Conservation (phyloP, 2,888 invertebrate genomes). For the Keiferia lycopersicella region DNA sequence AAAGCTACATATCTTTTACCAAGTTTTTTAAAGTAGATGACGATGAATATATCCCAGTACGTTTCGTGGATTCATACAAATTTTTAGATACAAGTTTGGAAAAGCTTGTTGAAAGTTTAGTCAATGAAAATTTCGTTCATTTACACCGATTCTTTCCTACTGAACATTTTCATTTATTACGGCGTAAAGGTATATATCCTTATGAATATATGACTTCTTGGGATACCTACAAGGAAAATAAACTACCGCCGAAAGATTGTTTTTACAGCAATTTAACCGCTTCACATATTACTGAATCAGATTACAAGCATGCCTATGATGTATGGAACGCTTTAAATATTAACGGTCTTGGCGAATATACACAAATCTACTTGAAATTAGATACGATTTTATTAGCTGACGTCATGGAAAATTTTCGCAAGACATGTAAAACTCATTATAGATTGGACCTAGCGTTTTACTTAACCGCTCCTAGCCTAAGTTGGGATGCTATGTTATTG, state of each 20-base stretch:
- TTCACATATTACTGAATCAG: too few relatives aligned
- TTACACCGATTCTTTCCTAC: slow-evolving; percentile 27
- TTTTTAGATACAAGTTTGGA: too few relatives aligned
- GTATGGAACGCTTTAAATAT: too few relatives aligned
- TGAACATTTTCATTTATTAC: neutral
- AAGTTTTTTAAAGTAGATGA: slow-evolving; percentile 2
- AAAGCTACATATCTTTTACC: slow-evolving; percentile 9
- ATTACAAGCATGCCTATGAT: too few relatives aligned
- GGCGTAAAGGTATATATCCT: neutral
- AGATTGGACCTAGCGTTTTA: slow-evolving; percentile 17
- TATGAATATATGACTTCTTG: neutral
- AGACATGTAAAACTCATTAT: slow-evolving; percentile 11
- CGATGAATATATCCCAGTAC: neutral
- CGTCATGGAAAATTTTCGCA: slow-evolving; percentile 10
- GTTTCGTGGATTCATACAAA: too few relatives aligned
- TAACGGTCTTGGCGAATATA: too few relatives aligned
- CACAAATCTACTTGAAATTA: too few relatives aligned
- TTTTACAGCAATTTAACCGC: too few relatives aligned
- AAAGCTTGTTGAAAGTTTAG: too few relatives aligned
- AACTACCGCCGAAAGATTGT: neutral
- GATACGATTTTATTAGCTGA: too few relatives aligned
- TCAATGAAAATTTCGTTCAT: neutral
- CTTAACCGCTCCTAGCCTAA: slow-evolving; percentile 16
- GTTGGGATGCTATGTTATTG: slow-evolving; percentile 24
- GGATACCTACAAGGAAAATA: neutral